These are phyloP conservation scores for Chrosomus eos DNA, from an alignment of 2,797 vertebrate species.

Conservation along the genomic window DNA sequence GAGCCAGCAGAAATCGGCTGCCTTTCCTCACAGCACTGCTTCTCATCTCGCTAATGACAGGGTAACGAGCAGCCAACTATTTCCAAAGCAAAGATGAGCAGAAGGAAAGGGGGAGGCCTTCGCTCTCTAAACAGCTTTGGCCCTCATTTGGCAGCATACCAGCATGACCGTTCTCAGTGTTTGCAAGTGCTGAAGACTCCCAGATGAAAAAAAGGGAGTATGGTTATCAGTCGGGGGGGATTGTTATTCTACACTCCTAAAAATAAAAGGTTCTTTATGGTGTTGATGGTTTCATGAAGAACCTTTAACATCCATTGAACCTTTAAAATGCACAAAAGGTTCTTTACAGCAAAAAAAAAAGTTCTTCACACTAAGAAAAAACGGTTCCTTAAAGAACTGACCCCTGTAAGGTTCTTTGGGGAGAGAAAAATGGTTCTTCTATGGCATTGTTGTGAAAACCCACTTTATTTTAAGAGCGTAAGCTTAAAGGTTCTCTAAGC, in stretches of 20 bases:
- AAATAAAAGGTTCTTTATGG: not conserved
- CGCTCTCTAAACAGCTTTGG: conserved; percentile 58
- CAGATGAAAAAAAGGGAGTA: conserved; percentile 16
- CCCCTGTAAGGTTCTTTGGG: too few species aligned
- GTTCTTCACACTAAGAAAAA: not conserved
- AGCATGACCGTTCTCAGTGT: conserved; percentile 43
- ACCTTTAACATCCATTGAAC: not conserved
- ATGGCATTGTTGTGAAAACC: not conserved
- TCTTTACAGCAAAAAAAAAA: not conserved
- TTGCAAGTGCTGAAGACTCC: conserved; percentile 39
- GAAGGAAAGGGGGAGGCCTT: conserved; percentile 34
- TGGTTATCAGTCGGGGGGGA: conserved; percentile 24
- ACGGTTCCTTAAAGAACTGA: not conserved
- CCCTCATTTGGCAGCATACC: conserved; percentile 59
- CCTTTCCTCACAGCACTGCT: conserved; percentile 65
- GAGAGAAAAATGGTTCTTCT: not conserved
- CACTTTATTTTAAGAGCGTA: not conserved
- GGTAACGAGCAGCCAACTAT: conserved; percentile 66
- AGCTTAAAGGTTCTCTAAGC: too few species aligned
- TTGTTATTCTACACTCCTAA: conserved; percentile 1
- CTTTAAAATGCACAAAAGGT: not conserved
- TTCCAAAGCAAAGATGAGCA: conserved; percentile 66
- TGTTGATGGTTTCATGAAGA: not conserved
- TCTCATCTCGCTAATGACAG: conserved; percentile 79
- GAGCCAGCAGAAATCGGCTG: conserved; percentile 44